phyloP scores from a whole-genome alignment of 2,113 vertebrate genomes.

The Perca schrenkii region DNA sequence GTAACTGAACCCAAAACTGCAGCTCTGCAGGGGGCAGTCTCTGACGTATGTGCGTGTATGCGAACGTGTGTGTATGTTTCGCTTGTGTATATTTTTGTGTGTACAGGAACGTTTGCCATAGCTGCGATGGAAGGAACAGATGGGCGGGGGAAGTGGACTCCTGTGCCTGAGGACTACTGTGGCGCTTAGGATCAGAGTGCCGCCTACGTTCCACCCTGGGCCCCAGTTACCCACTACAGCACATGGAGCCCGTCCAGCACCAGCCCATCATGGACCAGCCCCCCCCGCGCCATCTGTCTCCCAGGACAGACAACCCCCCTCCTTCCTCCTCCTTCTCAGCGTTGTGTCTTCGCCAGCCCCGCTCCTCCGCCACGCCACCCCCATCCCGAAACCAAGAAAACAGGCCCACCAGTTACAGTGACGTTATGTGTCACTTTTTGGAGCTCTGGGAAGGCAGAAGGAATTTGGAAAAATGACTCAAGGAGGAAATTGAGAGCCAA shows the following conservation, averaged over 20 bases:
- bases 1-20: constrained; percentile 69
- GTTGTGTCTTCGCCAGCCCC: constrained; percentile 72
- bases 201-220: constrained; percentile 84
- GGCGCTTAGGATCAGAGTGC: constrained; percentile 82
- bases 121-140: constrained; percentile 80
- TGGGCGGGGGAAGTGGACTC: constrained; percentile 85
- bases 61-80: constrained; percentile 39
- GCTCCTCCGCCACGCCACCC: constrained; percentile 70
- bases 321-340: constrained; percentile 44
- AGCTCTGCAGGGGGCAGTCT: constrained; percentile 58
- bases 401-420: constrained; percentile 63
- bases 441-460: constrained; percentile 69
- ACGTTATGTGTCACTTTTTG: constrained; percentile 73
- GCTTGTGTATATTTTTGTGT: constrained; percentile 62
- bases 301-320: constrained; percentile 78
- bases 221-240: constrained; percentile 83
- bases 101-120: constrained; percentile 67
- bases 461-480: constrained; percentile 75
- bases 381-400: constrained; percentile 63
- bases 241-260: constrained; percentile 82
- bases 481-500: constrained; percentile 63
- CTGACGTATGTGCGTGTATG: constrained; percentile 67
- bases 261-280: constrained; percentile 79
- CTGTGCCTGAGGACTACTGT: constrained; percentile 83
- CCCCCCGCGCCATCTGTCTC: constrained; percentile 84